Evolutionary conservation across 2,888 invertebrate species (phyloP), one percentile per base, ranked within the genome.

Genomic region (Melinaea menophilus): DNA sequence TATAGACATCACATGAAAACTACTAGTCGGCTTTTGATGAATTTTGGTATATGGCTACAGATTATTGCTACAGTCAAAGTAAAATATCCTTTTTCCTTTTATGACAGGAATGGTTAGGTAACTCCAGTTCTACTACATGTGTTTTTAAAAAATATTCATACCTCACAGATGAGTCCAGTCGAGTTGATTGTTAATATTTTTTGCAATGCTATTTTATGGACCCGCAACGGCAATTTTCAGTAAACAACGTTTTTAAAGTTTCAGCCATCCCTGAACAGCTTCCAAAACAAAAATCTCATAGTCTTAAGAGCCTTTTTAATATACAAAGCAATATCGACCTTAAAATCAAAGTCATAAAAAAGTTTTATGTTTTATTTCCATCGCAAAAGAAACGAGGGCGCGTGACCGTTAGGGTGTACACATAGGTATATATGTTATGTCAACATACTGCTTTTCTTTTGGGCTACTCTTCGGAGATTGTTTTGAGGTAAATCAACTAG

Each of bases 401-500:
- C 78, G 76, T 74, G 75, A 74, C 80, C 76, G 84, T 80, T 84
- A 83, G 71, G 75, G 5, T 37, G 22, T 22, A 22, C 22, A 41
- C 9, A 72, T 79, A 73, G 78, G 79, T 85, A 88, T 88, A 86
- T 88, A 78, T 87, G 88, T 87, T 86, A 83, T 77, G 88, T 86
- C 82, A 88, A 89, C 90, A 89, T 74, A 79, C 80, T 77, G 82
- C 81, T 88, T 90, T 85, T 87, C 86, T 88, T 88, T 85, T 75
- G 78, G 78, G 73, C 73, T 81, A 79, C 84, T 82, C 88, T 85
- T 79, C 80, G 71, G 79, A 85, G 82, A 79, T 82, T 89, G 89
- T 86, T 88, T 84, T 83, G 82, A 86, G 81, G 84, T 83, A 87
- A 89, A 90, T 90, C 89, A 86, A 89, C 89, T 86, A 78, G 81